Base-by-base conservation (phyloP, 1,140 invertebrate genomes). In the Cyrtorhinus lividipennis region DNA sequence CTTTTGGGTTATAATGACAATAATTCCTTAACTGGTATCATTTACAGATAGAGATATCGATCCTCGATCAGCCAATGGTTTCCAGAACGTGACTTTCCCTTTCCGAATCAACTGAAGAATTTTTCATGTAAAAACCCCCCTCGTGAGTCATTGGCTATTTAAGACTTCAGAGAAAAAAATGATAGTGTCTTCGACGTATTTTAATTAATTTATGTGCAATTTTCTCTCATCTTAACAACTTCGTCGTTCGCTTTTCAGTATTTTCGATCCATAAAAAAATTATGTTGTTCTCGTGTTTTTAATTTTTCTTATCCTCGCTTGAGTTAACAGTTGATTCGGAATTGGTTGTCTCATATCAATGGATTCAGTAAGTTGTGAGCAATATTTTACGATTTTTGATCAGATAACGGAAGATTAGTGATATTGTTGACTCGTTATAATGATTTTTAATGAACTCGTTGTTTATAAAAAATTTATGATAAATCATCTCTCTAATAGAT, bases 51-150 rank as follows among this genome's bases (percentile, higher is more conserved):
- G 88, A 90, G 75, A 88, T 90, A 70, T 88, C 87, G 59, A 83
- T 90, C 69, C 76, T 91, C 62, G 87, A 90, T 72, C 78, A 87
- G 70, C 85, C 86, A 23, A 67, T 73, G 24, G 70, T 72, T 10
- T 79, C 83, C 67, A 75, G 80, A 70, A 84, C 84, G 82, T 86
- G 84, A 86, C 84, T 85, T 78, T 80, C 83, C 76, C 76, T 85
- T 70, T 85, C 83, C 66, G 81, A 83, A 80, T 85, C 83, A 72
- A 84, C 83, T 62, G 80, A 82, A 75, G 84, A 86, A 75, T 85
- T 86, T 76, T 86, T 86, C 72, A 85, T 86, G 83, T 86, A 79
- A 85, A 45, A n/a, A n/a, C n/a, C n/a, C 48, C 48, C 48, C 20
- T 53, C 20, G 48, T 53, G 48, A 53, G 20, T 38, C 30, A 38